Percentiles rank a stretch among this genome's conserved stretches.
Conservation (phyloP, 2,888 invertebrate genomes). For the Dendrolimus pini region DNA sequence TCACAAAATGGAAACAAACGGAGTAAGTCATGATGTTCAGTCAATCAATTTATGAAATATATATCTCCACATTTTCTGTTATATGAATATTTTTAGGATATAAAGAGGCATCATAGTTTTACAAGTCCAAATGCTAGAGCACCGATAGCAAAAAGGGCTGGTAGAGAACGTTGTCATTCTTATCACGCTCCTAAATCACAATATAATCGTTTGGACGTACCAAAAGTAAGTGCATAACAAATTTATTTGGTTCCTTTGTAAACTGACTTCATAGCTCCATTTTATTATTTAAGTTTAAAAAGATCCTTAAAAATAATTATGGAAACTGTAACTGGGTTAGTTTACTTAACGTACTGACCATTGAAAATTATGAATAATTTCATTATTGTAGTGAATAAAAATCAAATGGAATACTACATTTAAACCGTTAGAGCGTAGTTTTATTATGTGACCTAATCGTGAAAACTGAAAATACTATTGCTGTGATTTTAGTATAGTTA, state of each 20-base stretch:
- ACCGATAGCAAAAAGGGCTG: constrained; percentile 39
- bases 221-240: constrained; percentile 34
- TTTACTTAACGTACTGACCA: too few species aligned
- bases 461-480: too few species aligned
- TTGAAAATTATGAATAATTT: too few species aligned
- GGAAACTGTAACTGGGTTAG: background rate
- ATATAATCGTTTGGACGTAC: constrained; percentile 23
- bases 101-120: constrained; percentile 56
- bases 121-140: constrained; percentile 43
- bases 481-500: too few species aligned
- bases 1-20: constrained; percentile 13
- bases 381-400: too few species aligned
- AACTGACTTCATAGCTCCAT: too few species aligned
- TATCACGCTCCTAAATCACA: constrained; percentile 38
- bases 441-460: too few species aligned
- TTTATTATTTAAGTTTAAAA: background rate
- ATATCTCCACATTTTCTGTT: too few species aligned
- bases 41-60: too few species aligned
- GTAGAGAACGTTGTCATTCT: constrained; percentile 60
- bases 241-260: background rate
- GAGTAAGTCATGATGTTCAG: constrained; percentile 8
- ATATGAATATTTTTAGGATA: constrained; percentile 28
- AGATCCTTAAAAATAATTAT: background rate
- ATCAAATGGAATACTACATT: too few species aligned
- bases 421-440: too few species aligned